A percentile compares a stretch with the other conserved stretches of the same genome.
These are phyloP conservation scores for Buphagus erythrorhynchus DNA, from an alignment of 2,797 vertebrate genomes.

Conservation along the genomic window DNA sequence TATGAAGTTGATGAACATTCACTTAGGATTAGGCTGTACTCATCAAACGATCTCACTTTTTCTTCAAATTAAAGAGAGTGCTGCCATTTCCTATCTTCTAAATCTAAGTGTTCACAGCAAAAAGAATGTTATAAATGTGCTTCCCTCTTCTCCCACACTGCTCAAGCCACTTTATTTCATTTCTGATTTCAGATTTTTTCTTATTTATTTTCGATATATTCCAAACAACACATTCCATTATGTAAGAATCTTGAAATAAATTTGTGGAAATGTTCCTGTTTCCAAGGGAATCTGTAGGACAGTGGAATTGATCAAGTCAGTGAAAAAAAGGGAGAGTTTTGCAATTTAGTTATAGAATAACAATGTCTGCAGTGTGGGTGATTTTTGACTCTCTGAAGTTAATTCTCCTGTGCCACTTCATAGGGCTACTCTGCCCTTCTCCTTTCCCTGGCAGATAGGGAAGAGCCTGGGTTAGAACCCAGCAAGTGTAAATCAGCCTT, in stretches of 20 bases:
- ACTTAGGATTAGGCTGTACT: background rate
- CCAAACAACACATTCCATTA: background rate
- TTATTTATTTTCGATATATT: background rate
- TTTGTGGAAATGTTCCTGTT: background rate
- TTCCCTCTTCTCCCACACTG: background rate
- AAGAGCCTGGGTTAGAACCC: background rate
- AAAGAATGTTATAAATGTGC: background rate
- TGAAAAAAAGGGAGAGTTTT: background rate
- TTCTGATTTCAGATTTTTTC: background rate
- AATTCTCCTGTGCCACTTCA: background rate
- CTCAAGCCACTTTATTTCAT: background rate
- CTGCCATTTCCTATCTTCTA: background rate
- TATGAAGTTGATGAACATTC: slow-evolving; percentile 38
- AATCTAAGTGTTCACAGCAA: background rate
- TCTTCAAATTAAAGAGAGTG: background rate
- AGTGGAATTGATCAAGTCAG: background rate
- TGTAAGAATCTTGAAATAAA: background rate
- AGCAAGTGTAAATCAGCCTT: background rate
- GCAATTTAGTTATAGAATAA: background rate
- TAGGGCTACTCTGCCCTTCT: background rate
- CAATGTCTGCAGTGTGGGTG: background rate
- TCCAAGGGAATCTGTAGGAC: background rate
- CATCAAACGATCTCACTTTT: background rate
- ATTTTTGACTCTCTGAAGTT: background rate
- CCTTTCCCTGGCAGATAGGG: background rate